phyloP scores from a whole-genome alignment of 2,797 vertebrate genomes.

The Xenops minutus region DNA sequence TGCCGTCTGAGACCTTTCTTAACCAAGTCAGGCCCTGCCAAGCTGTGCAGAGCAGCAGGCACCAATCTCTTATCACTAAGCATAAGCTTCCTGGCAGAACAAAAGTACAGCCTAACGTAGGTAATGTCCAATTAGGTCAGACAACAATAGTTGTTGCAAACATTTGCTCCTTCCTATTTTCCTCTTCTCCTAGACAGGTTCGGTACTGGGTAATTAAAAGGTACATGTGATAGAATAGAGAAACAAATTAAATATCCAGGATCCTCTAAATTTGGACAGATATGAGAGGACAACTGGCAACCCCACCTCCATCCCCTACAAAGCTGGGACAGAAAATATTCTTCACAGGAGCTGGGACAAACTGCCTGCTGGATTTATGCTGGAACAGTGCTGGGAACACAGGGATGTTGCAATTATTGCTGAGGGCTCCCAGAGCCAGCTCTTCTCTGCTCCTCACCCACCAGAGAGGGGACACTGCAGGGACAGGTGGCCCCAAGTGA shows the following conservation, averaged over 20 bases:
- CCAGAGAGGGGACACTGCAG: neutral
- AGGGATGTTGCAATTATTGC: neutral
- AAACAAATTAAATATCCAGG: neutral
- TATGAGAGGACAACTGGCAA: neutral
- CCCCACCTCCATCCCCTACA: neutral
- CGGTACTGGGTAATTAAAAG: neutral
- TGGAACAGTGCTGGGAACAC: neutral
- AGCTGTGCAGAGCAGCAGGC: neutral
- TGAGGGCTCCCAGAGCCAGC: neutral
- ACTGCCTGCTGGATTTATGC: neutral
- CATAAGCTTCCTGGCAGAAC: neutral
- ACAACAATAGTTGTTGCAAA: neutral
- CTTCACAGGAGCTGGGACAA: neutral
- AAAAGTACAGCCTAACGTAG: neutral
- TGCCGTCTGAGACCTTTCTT: neutral
- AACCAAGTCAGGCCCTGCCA: neutral
- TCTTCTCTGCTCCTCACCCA: neutral
- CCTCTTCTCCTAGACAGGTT: neutral
- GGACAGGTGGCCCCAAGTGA: neutral
- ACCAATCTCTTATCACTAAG: neutral
- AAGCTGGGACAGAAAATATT: neutral
- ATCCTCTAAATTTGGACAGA: neutral
- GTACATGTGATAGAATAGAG: rapidly evolving
- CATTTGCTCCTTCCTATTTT: neutral
- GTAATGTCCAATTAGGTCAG: neutral